Evolutionary conservation across 2,113 vertebrate species (phyloP), one percentile per base, ranked within the genome.

Genomic region (Cheirogaleus medius): DNA sequence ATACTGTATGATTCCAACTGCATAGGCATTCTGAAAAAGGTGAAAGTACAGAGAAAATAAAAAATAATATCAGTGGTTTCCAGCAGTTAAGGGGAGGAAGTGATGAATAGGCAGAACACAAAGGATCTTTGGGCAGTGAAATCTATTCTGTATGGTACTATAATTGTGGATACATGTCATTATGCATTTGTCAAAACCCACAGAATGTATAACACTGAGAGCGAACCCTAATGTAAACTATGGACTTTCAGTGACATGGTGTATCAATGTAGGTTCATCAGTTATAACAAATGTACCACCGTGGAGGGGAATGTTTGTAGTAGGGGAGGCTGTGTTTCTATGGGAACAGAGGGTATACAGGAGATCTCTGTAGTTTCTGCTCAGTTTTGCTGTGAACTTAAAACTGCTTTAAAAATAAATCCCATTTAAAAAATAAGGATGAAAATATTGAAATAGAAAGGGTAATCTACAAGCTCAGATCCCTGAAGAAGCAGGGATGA

Each of bases 361-460:
- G 15, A 69, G 68, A 49, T 69, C 25, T 68, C 37, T 63, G 6
- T 52, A 34, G 4, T 52, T 91, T 56, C 6, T 14, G 25, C 34
- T 77, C n/a, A 71, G 0, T 29, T 87, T 87, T 69, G 8, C 27
- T 71, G 42, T 76, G 49, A 37, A 85, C 12, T 21, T 71, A 81
- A 71, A 82, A 56, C 25, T 86, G 8, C 20, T 66, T 73, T 49
- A 89, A 76, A 66, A 52, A 63, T 52, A 17, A 64, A n/a, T n/a
- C 37, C 23, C 73, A 20, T n/a, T 84, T 47, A n/a, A 76, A 90
- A 93, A 77, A 29, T 13, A 91, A 91, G 4, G 13, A 85, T 58
- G 21, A 80, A 84, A 20, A 60, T 21, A 37, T 56, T 42, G 58
- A 64, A 34, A 77, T 17, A 78, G n/a, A 87, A 78, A 54, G 73